A percentile compares a stretch with the other conserved stretches of the same genome.
phyloP scores from a whole-genome alignment of 2,113 vertebrate genomes.

The Acanthisitta chloris region DNA sequence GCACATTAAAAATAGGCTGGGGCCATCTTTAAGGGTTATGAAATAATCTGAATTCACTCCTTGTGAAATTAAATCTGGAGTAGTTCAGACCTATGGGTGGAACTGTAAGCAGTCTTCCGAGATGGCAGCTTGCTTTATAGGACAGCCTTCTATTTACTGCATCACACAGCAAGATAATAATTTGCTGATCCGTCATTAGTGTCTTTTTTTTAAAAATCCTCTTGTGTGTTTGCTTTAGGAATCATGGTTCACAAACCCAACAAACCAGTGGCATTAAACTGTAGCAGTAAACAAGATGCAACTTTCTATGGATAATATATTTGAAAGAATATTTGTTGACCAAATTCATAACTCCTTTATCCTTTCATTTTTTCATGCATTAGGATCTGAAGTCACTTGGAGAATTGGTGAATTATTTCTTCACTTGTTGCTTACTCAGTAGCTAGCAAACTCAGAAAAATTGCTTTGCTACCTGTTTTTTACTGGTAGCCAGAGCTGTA shows the following conservation, averaged over 20 bases:
- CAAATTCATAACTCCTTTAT: background rate
- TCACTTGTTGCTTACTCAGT: background rate
- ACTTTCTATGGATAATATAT: background rate
- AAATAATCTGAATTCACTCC: conserved; percentile 64
- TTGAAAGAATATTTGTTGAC: background rate
- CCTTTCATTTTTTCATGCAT: background rate
- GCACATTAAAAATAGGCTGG: conserved; percentile 63
- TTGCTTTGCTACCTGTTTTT: background rate
- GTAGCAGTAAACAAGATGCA: background rate
- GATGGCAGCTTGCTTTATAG: conserved; percentile 59
- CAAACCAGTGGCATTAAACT: background rate
- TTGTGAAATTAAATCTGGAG: conserved; percentile 66
- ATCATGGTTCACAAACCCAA: background rate
- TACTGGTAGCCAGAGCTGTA: background rate
- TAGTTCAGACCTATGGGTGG: conserved; percentile 46
- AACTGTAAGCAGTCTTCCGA: conserved; percentile 61
- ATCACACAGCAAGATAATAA: conserved; percentile 39
- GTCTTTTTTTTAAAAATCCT: background rate
- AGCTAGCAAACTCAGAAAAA: background rate
- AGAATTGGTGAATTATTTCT: background rate
- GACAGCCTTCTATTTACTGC: conserved; percentile 26
- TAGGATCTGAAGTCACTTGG: background rate
- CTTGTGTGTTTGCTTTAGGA: background rate
- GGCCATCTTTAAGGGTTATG: conserved; percentile 62
- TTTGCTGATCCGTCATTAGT: conserved; percentile 58